Evolutionary conservation across 2,113 vertebrate species (phyloP).

Genomic region (Nothobranchius furzeri): DNA sequence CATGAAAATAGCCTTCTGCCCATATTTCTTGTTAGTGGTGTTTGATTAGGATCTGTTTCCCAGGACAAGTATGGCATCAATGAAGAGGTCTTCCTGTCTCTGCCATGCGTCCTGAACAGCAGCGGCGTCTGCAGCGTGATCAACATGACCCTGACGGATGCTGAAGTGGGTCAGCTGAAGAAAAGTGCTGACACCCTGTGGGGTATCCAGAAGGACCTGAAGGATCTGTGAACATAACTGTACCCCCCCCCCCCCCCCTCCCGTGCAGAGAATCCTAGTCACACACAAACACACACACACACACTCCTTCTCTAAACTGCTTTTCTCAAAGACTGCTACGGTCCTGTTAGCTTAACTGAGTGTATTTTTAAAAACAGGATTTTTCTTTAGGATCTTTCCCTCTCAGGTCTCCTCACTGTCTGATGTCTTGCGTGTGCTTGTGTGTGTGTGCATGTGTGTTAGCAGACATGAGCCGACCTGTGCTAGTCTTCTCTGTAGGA

Average conservation of each 20-base stretch:
- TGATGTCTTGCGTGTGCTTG: too few relatives aligned
- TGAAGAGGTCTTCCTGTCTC: conserved; percentile 93
- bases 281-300: neutral
- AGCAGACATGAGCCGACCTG: neutral
- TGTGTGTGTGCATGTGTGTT: neutral
- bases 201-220: conserved; percentile 94
- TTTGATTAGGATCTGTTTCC: neutral
- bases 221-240: conserved; percentile 81
- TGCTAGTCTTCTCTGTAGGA: too few relatives aligned
- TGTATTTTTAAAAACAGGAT: too few relatives aligned
- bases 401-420: too few relatives aligned
- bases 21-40: too few relatives aligned
- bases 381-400: too few relatives aligned
- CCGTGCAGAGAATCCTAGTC: conserved; percentile 12
- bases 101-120: conserved; percentile 88
- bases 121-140: conserved; percentile 87
- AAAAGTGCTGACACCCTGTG: conserved; percentile 92
- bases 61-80: conserved; percentile 92
- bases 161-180: conserved; percentile 87
- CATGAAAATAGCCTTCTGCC: too few relatives aligned
- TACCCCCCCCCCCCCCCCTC: neutral
- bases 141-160: conserved; percentile 92
- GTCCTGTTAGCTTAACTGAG: too few relatives aligned
- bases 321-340: too few relatives aligned
- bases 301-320: conserved; percentile 7